phyloP scores from a whole-genome alignment of 2,888 invertebrate genomes.

The Eupithecia dodoneata region DNA sequence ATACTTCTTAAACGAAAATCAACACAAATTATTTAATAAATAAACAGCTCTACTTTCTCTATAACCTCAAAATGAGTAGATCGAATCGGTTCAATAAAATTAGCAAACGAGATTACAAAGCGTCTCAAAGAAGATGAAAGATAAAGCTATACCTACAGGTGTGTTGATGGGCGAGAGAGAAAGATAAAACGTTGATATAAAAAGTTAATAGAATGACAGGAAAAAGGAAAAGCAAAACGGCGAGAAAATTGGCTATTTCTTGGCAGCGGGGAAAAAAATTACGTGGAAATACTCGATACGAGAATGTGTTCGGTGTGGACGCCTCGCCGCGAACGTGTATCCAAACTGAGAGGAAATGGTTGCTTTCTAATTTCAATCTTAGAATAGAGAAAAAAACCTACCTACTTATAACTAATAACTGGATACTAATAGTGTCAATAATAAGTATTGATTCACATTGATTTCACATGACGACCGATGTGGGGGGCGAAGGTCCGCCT shows the following conservation, averaged over 20 bases:
- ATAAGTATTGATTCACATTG: too few relatives aligned
- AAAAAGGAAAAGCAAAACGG: conserved; percentile 14
- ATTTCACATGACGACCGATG: too few relatives aligned
- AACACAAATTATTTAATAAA: too few relatives aligned
- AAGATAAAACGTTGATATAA: conserved; percentile 2
- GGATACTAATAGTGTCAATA: too few relatives aligned
- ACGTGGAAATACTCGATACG: conserved; percentile 20
- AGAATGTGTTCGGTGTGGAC: background rate
- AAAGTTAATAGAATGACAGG: conserved; percentile 14
- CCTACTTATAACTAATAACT: too few relatives aligned
- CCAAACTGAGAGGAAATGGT: background rate
- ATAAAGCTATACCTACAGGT: background rate
- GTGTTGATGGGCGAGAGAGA: background rate
- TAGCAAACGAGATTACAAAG: background rate
- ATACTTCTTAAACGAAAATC: too few relatives aligned
- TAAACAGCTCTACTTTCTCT: background rate
- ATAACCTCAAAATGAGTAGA: background rate
- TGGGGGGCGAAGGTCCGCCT: too few relatives aligned
- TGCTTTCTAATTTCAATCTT: background rate
- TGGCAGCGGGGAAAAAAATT: conserved; percentile 44
- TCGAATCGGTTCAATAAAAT: background rate
- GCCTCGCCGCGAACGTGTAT: background rate
- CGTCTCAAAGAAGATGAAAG: background rate
- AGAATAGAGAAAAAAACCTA: background rate
- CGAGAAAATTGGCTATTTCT: conserved; percentile 54